phyloP scores from a whole-genome alignment of 1,140 invertebrate genomes.

The Babylonia areolata region DNA sequence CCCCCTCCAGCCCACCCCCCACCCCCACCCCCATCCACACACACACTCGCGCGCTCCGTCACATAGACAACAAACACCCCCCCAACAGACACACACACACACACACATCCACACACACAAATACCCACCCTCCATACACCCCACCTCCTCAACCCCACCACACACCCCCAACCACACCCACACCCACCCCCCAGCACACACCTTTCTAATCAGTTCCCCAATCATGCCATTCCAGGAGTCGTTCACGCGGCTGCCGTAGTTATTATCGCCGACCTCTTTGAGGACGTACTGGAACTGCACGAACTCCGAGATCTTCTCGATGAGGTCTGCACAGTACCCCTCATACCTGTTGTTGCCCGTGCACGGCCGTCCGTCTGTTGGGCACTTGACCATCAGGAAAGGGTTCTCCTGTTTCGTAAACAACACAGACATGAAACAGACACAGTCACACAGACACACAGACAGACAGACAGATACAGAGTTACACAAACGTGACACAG shows the following conservation, averaged over 20 bases:
- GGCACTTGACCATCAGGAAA: constrained; percentile 57
- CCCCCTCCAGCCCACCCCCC: too few relatives aligned
- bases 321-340: constrained; percentile 71
- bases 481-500: background rate
- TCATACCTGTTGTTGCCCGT: constrained; percentile 80
- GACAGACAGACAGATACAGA: background rate
- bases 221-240: constrained; percentile 78
- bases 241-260: constrained; percentile 84
- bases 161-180: too few relatives aligned
- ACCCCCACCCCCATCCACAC: too few relatives aligned
- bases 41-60: too few relatives aligned
- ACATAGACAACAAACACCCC: too few relatives aligned
- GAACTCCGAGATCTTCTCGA: constrained; percentile 45
- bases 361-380: constrained; percentile 49
- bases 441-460: background rate
- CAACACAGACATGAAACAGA: background rate
- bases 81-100: too few relatives aligned
- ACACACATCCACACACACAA: too few relatives aligned
- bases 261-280: constrained; percentile 90
- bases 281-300: constrained; percentile 89
- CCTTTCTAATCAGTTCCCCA: constrained; percentile 76
- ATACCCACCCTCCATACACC: too few relatives aligned
- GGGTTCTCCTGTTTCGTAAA: constrained; percentile 53
- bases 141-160: too few relatives aligned
- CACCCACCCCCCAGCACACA: background rate